phyloP scores from a whole-genome alignment of 2,888 invertebrate species.

The Sicus ferrugineus region DNA sequence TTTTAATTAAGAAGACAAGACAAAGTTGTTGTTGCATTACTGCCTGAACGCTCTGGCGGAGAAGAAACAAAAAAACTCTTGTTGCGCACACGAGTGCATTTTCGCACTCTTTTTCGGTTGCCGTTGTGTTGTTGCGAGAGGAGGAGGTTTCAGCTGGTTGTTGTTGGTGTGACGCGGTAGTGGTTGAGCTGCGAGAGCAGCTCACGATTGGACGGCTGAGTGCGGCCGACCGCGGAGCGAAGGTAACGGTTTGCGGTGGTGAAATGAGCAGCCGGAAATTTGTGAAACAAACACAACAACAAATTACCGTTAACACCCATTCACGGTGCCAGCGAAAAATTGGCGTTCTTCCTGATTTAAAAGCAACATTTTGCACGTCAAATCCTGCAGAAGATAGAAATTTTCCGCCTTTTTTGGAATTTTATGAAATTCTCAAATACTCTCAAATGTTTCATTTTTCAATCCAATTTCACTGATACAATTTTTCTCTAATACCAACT shows the following conservation, averaged over 20 bases:
- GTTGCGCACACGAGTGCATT: slow-evolving; percentile 4
- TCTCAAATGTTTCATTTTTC: neutral
- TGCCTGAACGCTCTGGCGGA: no score
- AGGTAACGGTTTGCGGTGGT: no score
- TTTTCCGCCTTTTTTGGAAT: no score
- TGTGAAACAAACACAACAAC: neutral
- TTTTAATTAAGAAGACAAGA: no score
- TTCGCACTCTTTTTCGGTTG: neutral
- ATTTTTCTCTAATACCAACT: slow-evolving; percentile 38
- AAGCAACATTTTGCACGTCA: neutral
- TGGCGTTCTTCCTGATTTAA: neutral
- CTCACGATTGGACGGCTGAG: slow-evolving; percentile 18
- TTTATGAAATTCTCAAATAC: no score
- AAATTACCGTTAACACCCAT: neutral
- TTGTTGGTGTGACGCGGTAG: slow-evolving; percentile 14
- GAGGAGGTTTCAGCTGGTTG: slow-evolving; percentile 28
- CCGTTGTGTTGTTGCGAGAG: slow-evolving; percentile 16
- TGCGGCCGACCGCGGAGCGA: neutral
- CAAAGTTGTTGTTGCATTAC: no score
- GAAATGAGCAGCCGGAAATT: neutral
- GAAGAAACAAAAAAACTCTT: neutral
- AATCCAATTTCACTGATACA: neutral
- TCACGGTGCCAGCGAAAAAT: neutral
- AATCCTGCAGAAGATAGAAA: neutral
- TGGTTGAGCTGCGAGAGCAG: slow-evolving; percentile 27